Conservation (phyloP, 2,797 vertebrate genomes). For the Xerus rutilus region DNA sequence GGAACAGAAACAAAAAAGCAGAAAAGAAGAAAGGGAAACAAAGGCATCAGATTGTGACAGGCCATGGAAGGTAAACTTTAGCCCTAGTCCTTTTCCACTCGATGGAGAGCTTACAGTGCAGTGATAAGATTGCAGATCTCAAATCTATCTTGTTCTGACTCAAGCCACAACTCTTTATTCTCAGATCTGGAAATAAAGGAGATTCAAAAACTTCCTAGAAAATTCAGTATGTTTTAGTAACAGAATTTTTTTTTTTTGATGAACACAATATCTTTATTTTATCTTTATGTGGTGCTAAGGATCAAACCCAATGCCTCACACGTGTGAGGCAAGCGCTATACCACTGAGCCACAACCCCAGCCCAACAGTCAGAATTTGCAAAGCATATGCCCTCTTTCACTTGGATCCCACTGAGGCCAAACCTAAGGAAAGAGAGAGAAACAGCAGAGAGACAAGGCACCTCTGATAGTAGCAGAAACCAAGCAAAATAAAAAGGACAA, state of each 20-base stretch:
- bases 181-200: neutral
- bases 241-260: neutral
- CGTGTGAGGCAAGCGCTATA: too few relatives aligned
- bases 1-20: neutral
- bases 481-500: neutral
- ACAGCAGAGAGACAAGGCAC: neutral
- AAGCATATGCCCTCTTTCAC: neutral
- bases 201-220: neutral
- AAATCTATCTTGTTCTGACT: neutral
- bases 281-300: too few relatives aligned
- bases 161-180: neutral
- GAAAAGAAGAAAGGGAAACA: neutral
- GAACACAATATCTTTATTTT: too few relatives aligned
- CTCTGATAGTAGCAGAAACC: neutral
- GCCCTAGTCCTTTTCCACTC: neutral
- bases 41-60: neutral
- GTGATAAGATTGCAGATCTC: neutral
- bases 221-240: neutral
- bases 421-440: neutral
- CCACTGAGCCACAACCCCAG: too few relatives aligned
- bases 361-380: neutral
- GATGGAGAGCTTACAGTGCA: neutral
- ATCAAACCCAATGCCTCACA: too few relatives aligned
- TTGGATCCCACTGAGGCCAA: neutral
- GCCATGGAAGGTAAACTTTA: neutral